phyloP scores from a whole-genome alignment of 1,140 invertebrate species.

The Pogonognathellus flavescens region DNA sequence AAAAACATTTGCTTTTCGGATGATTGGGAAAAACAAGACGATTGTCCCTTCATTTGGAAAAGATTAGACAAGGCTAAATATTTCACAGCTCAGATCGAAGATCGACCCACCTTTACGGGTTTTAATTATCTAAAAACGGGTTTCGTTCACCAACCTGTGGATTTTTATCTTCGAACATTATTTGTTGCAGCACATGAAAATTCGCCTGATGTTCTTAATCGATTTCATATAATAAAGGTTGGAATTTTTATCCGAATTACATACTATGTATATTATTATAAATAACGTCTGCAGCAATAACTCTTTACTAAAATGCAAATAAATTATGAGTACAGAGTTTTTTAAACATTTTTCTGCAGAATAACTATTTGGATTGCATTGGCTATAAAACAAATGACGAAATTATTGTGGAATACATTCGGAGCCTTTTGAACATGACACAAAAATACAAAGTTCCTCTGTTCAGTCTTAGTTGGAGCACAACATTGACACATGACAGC shows the following conservation, averaged over 20 bases:
- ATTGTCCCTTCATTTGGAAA: slow-evolving; percentile 54
- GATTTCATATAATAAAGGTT: not conserved
- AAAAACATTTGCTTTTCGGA: not conserved
- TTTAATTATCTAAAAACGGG: slow-evolving; percentile 55
- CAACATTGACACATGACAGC: slow-evolving; percentile 11
- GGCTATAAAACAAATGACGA: slow-evolving; percentile 48
- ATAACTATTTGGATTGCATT: slow-evolving; percentile 9
- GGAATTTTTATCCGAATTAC: no score
- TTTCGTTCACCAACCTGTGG: slow-evolving; percentile 17
- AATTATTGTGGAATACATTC: slow-evolving; percentile 24
- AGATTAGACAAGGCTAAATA: slow-evolving; percentile 32
- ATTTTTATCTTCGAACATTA: slow-evolving; percentile 24
- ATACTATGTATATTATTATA: no score
- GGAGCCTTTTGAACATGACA: not conserved
- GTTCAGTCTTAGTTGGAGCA: slow-evolving; percentile 39
- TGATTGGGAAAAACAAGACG: not conserved
- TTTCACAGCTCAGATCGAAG: slow-evolving; percentile 43
- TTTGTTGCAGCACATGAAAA: not conserved
- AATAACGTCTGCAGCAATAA: no score
- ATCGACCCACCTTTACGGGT: not conserved
- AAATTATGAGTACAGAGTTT: no score
- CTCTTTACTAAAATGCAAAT: no score
- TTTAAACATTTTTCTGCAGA: not conserved
- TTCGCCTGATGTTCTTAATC: not conserved
- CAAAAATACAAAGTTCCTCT: not conserved